These are phyloP conservation scores for Geophilus truncorum DNA, from an alignment of 2,888 invertebrate species.

Conservation along the genomic window DNA sequence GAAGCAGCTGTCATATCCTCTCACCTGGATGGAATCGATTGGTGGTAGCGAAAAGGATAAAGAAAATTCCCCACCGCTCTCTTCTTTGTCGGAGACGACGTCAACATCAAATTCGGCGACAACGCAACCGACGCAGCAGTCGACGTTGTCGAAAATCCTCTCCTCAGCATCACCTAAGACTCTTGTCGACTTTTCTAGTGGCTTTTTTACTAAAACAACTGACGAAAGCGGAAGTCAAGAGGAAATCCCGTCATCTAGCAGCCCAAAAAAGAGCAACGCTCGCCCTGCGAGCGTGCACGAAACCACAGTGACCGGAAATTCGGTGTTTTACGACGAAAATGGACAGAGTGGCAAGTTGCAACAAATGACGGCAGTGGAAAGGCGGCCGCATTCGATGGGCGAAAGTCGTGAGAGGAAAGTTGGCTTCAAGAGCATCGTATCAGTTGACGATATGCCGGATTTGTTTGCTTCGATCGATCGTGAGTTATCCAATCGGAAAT, in stretches of 20 bases:
- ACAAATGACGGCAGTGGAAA: slow-evolving; percentile 35
- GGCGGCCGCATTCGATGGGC: neutral
- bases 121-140: slow-evolving; percentile 41
- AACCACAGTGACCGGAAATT: slow-evolving; percentile 25
- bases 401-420: slow-evolving; percentile 57
- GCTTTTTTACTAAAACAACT: slow-evolving; percentile 86
- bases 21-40: slow-evolving; percentile 86
- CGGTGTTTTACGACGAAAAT: slow-evolving; percentile 23
- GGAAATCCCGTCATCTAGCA: neutral
- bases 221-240: slow-evolving; percentile 60
- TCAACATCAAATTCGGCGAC: slow-evolving; percentile 48
- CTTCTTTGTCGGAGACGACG: slow-evolving; percentile 41
- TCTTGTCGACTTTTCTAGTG: slow-evolving; percentile 93
- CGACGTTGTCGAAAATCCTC: slow-evolving; percentile 34
- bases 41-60: slow-evolving; percentile 53
- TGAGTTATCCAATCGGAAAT: slow-evolving; percentile 55
- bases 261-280: neutral
- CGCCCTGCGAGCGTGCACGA: neutral
- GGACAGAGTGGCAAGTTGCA: slow-evolving; percentile 27
- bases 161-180: slow-evolving; percentile 75
- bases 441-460: slow-evolving; percentile 91
- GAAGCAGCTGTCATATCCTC: slow-evolving; percentile 82
- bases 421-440: slow-evolving; percentile 88
- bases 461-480: slow-evolving; percentile 91
- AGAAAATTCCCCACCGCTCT: slow-evolving; percentile 41